These are phyloP conservation scores for Bedellia somnulentella DNA, from an alignment of 2,888 invertebrate genomes.

Conservation along the genomic window DNA sequence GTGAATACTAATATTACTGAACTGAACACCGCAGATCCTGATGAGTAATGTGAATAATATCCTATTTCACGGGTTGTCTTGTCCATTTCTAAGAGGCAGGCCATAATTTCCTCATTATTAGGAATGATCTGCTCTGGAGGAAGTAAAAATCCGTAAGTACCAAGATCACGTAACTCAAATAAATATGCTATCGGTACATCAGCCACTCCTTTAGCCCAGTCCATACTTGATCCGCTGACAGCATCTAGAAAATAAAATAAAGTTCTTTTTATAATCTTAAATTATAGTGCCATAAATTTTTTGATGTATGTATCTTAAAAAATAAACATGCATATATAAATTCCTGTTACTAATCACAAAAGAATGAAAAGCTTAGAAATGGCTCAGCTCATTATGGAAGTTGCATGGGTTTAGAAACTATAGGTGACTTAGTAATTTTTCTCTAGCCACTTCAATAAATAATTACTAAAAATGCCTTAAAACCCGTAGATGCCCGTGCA, in stretches of 20 bases:
- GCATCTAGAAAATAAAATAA: conserved; percentile 22
- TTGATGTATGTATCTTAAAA: too few species aligned
- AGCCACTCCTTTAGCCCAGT: conserved; percentile 58
- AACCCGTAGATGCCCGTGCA: too few species aligned
- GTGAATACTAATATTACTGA: background rate
- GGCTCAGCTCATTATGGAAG: too few species aligned
- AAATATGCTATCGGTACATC: conserved; percentile 55
- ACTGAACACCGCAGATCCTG: background rate
- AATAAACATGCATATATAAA: too few species aligned
- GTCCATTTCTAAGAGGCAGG: conserved; percentile 30
- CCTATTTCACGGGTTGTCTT: conserved; percentile 19
- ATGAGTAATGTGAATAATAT: conserved; percentile 13
- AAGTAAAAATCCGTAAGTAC: conserved; percentile 54
- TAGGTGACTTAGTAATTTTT: too few species aligned
- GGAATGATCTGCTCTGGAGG: conserved; percentile 49
- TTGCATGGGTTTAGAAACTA: too few species aligned
- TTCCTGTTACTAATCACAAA: too few species aligned
- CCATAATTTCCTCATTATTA: conserved; percentile 41
- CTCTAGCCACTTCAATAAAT: too few species aligned
- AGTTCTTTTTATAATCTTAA: conserved; percentile 1
- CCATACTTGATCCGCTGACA: conserved; percentile 43
- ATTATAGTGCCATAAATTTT: too few species aligned
- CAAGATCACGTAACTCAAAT: conserved; percentile 59
- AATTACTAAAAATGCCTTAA: too few species aligned
- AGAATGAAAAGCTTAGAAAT: too few species aligned